Percentiles rank a stretch among this genome's conserved stretches.
phyloP scores from a whole-genome alignment of 2,888 invertebrate genomes.

The Sepiola atlantica region DNA sequence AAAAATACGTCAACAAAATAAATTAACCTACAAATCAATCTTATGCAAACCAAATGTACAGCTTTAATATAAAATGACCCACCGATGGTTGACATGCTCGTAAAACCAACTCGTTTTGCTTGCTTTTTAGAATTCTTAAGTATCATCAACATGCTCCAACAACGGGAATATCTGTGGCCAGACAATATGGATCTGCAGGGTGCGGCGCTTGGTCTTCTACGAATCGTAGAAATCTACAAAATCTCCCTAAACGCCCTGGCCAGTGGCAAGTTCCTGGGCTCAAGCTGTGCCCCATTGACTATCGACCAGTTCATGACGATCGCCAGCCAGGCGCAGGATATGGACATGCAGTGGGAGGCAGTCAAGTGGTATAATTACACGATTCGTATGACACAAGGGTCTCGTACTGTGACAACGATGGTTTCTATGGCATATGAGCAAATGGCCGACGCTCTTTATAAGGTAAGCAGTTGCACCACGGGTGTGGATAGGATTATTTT shows the following conservation, averaged over 20 bases:
- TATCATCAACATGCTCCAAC: background rate
- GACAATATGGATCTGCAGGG: conserved; percentile 23
- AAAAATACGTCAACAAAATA: no score
- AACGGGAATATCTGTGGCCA: conserved; percentile 39
- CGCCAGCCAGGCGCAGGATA: background rate
- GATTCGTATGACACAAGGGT: background rate
- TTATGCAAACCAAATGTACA: no score
- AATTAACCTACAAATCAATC: no score
- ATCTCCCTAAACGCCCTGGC: conserved; percentile 7
- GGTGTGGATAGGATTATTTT: background rate
- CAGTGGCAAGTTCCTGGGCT: background rate
- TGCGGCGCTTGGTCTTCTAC: conserved; percentile 35
- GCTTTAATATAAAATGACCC: no score
- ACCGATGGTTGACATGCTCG: no score
- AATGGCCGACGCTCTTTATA: conserved; percentile 41
- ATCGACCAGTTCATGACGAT: background rate
- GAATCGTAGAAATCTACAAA: conserved; percentile 39
- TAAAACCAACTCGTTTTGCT: no score
- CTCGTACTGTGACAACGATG: no score
- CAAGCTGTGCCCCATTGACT: background rate
- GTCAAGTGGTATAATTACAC: conserved; percentile 44
- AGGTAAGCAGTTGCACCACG: background rate
- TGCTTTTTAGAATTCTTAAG: background rate
- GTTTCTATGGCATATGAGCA: background rate
- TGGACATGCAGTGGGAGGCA: conserved; percentile 45